phyloP scores from a whole-genome alignment of 2,888 invertebrate species.

The Pegoplata infirma region DNA sequence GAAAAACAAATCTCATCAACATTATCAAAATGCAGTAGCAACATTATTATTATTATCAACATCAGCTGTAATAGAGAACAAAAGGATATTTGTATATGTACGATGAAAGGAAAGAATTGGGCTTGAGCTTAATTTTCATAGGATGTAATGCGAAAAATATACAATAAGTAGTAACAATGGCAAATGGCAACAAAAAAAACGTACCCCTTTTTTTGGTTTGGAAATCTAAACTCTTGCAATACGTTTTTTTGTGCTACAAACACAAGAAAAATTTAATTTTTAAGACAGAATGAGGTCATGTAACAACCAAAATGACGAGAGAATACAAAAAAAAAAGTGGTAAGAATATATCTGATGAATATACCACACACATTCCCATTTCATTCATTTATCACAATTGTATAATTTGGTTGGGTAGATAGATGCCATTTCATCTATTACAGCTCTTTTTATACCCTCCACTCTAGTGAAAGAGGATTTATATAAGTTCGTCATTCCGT shows the following conservation, averaged over 20 bases:
- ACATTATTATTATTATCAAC: background rate
- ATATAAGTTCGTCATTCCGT: too few relatives aligned
- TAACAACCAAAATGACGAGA: conserved; percentile 27
- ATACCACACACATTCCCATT: conserved; percentile 44
- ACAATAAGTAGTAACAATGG: conserved; percentile 39
- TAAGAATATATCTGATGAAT: conserved; percentile 22
- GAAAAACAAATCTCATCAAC: conserved; percentile 22
- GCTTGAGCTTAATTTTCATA: conserved; percentile 37
- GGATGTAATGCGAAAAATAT: conserved; percentile 47
- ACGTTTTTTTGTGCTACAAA: conserved; percentile 15
- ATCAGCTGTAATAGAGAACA: conserved; percentile 45
- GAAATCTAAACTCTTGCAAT: conserved; percentile 51
- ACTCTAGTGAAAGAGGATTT: too few relatives aligned
- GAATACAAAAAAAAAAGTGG: conserved; percentile 18
- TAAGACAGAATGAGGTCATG: conserved; percentile 60
- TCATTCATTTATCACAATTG: conserved; percentile 60
- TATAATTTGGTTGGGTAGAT: conserved; percentile 44
- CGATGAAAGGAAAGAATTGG: background rate
- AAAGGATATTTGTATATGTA: too few relatives aligned
- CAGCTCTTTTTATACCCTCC: background rate
- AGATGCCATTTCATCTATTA: conserved; percentile 51
- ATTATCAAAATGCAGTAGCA: conserved; percentile 19
- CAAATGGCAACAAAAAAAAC: conserved; percentile 9
- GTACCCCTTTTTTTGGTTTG: conserved; percentile 2
- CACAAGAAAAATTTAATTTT: conserved; percentile 53